Conservation (phyloP, 2,113 vertebrate genomes). For the Aix galericulata region DNA sequence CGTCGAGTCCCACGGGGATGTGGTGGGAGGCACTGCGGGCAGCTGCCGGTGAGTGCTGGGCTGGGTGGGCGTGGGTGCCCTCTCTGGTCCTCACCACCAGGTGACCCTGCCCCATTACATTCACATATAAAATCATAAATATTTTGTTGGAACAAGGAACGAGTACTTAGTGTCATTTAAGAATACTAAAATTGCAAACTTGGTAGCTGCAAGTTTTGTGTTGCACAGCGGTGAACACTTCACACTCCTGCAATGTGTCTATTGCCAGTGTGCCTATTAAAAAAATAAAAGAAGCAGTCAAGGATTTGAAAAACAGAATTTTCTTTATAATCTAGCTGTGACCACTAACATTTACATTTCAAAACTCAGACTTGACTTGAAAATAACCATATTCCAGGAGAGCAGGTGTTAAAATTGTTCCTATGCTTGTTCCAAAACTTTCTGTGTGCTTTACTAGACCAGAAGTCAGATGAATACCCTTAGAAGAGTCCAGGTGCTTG, state of each 20-base stretch:
- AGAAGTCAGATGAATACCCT: background rate
- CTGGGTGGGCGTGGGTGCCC: too few relatives aligned
- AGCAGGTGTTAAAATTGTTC: slow-evolving; percentile 1
- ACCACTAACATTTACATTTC: background rate
- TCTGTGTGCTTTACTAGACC: background rate
- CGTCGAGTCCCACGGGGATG: too few relatives aligned
- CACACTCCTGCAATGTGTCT: background rate
- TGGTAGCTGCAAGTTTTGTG: background rate
- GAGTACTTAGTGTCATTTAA: background rate
- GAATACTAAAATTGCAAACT: background rate
- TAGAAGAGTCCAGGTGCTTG: background rate
- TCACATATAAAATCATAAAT: background rate
- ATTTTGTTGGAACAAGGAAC: background rate
- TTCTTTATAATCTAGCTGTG: slow-evolving; percentile 2
- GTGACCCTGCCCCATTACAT: background rate
- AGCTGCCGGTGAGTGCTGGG: too few relatives aligned
- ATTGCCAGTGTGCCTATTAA: background rate
- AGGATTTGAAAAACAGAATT: background rate
- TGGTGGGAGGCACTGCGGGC: too few relatives aligned
- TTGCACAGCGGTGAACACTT: background rate
- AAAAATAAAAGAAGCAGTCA: background rate
- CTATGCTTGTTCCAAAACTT: background rate
- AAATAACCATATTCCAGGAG: slow-evolving; percentile 30
- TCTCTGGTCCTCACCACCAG: too few relatives aligned
- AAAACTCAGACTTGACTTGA: slow-evolving; percentile 26